phyloP scores from a whole-genome alignment of 2,797 vertebrate species.

The Falco peregrinus region DNA sequence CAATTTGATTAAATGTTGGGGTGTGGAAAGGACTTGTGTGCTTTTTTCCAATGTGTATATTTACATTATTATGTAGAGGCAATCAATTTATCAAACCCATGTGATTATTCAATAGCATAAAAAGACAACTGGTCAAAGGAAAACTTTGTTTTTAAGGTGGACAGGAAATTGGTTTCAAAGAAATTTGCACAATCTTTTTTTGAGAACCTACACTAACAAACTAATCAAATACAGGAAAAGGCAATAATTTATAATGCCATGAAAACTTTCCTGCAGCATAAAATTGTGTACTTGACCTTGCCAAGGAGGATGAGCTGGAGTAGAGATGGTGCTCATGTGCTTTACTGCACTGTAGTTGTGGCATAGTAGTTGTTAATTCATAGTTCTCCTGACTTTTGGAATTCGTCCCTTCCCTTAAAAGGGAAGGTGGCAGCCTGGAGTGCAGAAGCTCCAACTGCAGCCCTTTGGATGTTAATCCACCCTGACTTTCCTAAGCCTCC shows the following conservation, averaged over 20 bases:
- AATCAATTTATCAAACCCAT: conserved; percentile 35
- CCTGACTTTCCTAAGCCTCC: conserved; percentile 59
- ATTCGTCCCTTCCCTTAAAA: conserved; percentile 29
- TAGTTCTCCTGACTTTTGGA: conserved; percentile 25
- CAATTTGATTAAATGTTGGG: not conserved
- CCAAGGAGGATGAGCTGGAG: not conserved
- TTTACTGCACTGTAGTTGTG: not conserved
- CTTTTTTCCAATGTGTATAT: not conserved
- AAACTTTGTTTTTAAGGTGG: not conserved
- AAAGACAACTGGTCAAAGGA: not conserved
- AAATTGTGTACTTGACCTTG: not conserved
- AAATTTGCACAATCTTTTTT: not conserved
- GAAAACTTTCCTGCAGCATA: not conserved
- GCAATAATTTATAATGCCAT: not conserved
- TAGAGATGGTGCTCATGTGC: not conserved
- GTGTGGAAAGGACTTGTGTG: conserved; percentile 8
- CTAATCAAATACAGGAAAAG: not conserved
- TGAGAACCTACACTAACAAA: not conserved
- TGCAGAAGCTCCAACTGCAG: conserved; percentile 33
- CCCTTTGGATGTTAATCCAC: conserved; percentile 56
- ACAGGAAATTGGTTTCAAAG: not conserved
- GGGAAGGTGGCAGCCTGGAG: conserved; percentile 13
- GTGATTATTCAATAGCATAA: not conserved
- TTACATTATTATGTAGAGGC: conserved; percentile 17
- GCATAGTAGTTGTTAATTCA: not conserved